Base-by-base conservation (phyloP, 2,797 vertebrate species). In the Centropyge bicolor region DNA sequence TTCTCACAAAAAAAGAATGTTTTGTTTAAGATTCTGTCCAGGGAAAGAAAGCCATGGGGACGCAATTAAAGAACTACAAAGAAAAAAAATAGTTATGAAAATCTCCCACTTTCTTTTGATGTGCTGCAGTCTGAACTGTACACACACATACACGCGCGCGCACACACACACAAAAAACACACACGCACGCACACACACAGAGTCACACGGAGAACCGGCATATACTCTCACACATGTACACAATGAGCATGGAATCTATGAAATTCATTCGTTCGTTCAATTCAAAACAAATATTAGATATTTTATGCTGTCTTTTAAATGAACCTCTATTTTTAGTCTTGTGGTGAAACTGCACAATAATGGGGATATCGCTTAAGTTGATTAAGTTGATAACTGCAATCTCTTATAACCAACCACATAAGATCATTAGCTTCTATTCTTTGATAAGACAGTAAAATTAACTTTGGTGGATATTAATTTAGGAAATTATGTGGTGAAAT, bases 31-130 rank as follows among this genome's bases (percentile, higher is more conserved):
- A 95, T 94, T 94, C 94, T 95, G 94, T 95, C 93, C 94, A 94
- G 92, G 94, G 93, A 95, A 91, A 88, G 94, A 95, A 95, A 94
- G 92, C 95, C 95, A 94, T 90, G 85, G 95, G 95, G 95, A 96
- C 80, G 92, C 93, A 96, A 96, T 96, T 96, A 96, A 95, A 94
- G 93, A 95, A 95, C 94, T 96, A 95, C 95, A 96, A 95, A 96
- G 95, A 95, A 92, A 94, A 93, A 95, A 94, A 95, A 94, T 92
- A 94, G 93, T 94, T 94, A 96, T 95, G 93, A 96, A 95, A 95
- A 95, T 95, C 91, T 93, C 92, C 92, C 92, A 90, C 91, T 92
- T 93, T 94, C 94, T 93, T 95, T 95, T 96, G 95, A 96, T 95
- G 95, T 95, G 90, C 91, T 92, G 89, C 82, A 92, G 90, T 93